These are phyloP conservation scores for Hydrophis major DNA, from an alignment of 2,797 vertebrate genomes.

Conservation along the genomic window DNA sequence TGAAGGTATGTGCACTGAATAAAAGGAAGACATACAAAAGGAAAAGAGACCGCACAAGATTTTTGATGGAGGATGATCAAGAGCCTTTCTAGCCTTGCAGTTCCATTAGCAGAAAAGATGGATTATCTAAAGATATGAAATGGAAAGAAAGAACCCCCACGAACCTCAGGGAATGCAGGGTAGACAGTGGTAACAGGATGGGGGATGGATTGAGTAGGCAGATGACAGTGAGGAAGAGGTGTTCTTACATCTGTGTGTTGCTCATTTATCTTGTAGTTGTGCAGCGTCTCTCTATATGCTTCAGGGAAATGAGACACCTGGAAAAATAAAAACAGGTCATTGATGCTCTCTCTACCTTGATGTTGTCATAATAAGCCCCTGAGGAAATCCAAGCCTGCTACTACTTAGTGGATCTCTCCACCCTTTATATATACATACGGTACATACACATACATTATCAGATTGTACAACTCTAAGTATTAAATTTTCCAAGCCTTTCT, in stretches of 20 bases:
- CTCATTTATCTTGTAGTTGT: slow-evolving; percentile 89
- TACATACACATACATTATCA: neutral
- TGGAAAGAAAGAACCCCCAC: neutral
- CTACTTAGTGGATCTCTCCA: neutral
- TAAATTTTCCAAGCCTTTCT: neutral
- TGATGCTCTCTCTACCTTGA: neutral
- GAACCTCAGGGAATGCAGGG: neutral
- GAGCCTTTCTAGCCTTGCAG: neutral
- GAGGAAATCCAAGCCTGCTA: neutral
- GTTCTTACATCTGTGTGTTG: slow-evolving; percentile 93
- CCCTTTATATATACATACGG: neutral
- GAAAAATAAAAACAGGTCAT: slow-evolving; percentile 58
- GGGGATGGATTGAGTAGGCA: neutral
- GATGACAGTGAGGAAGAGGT: neutral
- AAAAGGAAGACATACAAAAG: neutral
- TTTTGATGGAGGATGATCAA: neutral
- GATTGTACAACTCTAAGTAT: neutral
- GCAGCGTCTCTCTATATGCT: slow-evolving; percentile 84
- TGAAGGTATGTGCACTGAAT: neutral
- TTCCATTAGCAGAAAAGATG: slow-evolving; percentile 18
- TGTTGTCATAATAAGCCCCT: neutral
- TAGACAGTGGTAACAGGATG: neutral
- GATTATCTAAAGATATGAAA: neutral
- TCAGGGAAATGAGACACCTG: slow-evolving; percentile 90
- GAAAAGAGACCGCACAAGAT: neutral